Percentiles rank a stretch among this genome's conserved stretches.
These are phyloP conservation scores for Archocentrus centrarchus DNA, from an alignment of 2,113 vertebrate species.

Conservation along the genomic window DNA sequence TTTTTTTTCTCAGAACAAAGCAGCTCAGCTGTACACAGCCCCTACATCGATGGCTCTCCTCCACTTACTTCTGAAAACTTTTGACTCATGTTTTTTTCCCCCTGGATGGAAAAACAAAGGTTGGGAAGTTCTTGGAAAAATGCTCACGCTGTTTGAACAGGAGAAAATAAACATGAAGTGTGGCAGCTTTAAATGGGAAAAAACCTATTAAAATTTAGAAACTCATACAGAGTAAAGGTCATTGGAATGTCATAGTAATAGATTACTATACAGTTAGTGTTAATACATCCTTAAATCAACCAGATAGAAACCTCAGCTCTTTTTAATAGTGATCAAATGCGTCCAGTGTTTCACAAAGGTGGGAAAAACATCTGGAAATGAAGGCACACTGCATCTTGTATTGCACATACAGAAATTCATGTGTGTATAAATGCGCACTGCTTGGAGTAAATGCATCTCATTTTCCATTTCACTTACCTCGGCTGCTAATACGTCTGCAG, in stretches of 20 bases:
- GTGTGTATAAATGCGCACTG: background rate
- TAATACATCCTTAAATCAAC: background rate
- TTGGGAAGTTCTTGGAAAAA: background rate
- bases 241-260: background rate
- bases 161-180: slow-evolving; percentile 5
- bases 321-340: background rate
- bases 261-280: background rate
- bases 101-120: background rate
- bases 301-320: background rate
- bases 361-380: background rate
- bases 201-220: background rate
- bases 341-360: background rate
- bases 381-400: background rate
- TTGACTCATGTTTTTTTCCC: slow-evolving; percentile 9
- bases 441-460: background rate
- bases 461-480: slow-evolving; percentile 73
- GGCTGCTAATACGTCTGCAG: slow-evolving; percentile 74
- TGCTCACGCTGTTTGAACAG: background rate
- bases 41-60: background rate
- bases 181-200: background rate
- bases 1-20: slow-evolving; percentile 66
- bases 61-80: slow-evolving; percentile 26
- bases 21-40: slow-evolving; percentile 50
- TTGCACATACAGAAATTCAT: background rate
- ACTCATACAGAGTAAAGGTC: background rate